These are phyloP conservation scores for Gadus macrocephalus DNA, from an alignment of 2,113 vertebrate genomes.

Conservation along the genomic window DNA sequence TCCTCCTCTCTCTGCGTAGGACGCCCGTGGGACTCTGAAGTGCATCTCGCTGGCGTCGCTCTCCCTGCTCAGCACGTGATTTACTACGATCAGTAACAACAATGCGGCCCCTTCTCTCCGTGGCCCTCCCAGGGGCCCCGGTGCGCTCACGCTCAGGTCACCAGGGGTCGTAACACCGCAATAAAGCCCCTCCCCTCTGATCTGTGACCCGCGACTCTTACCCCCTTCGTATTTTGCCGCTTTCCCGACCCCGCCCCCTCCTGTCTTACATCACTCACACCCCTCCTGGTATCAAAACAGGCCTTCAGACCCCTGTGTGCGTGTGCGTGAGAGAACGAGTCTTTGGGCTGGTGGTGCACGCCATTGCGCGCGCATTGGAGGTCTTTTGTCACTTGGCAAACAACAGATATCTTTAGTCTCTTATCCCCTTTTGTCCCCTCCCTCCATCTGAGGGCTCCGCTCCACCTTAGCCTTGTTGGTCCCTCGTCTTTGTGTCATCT, in stretches of 20 bases:
- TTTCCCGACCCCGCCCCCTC: conserved; percentile 31
- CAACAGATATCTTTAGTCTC: conserved; percentile 25
- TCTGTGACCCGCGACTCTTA: conserved; percentile 57
- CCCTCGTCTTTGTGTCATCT: background rate
- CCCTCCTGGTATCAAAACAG: conserved; percentile 27
- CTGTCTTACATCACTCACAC: conserved; percentile 6
- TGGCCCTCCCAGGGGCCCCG: conserved; percentile 11
- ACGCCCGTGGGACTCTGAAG: background rate
- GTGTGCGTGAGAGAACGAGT: conserved; percentile 29
- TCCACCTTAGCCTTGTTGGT: background rate
- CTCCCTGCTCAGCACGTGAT: too few species aligned
- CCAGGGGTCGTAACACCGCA: conserved; percentile 41
- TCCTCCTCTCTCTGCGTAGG: background rate
- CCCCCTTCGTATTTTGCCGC: conserved; percentile 7
- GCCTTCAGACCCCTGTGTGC: conserved; percentile 28
- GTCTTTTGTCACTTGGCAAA: conserved; percentile 18
- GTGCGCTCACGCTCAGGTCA: conserved; percentile 35
- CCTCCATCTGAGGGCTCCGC: background rate
- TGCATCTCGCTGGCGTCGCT: too few species aligned
- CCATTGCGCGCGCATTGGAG: conserved; percentile 16
- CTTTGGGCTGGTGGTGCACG: too few species aligned
- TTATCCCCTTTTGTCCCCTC: conserved; percentile 8
- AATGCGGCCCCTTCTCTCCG: conserved; percentile 1
- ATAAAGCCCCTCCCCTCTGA: conserved; percentile 61
- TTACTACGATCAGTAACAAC: too few species aligned